These are phyloP conservation scores for Choloepus didactylus DNA, from an alignment of 2,797 vertebrate species.

Conservation along the genomic window DNA sequence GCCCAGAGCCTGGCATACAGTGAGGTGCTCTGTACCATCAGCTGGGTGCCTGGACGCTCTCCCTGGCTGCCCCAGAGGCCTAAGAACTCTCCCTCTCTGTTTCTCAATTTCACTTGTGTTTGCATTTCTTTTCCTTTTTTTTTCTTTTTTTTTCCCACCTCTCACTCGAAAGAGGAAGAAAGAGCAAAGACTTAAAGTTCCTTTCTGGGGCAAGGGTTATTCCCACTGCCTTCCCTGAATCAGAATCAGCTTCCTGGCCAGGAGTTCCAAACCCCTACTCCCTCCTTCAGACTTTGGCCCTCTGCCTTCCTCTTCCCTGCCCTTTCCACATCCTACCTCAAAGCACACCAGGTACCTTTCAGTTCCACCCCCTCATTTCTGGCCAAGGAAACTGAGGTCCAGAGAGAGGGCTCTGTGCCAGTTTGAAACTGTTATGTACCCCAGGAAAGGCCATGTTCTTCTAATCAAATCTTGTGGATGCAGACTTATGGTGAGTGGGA, in stretches of 20 bases:
- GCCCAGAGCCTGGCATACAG: background rate
- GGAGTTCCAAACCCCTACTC: background rate
- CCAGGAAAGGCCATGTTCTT: too few species aligned
- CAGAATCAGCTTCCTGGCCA: conserved; percentile 22
- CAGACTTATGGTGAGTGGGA: too few species aligned
- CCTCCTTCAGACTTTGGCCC: background rate
- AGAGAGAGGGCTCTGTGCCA: too few species aligned
- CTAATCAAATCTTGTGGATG: too few species aligned
- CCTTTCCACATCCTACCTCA: background rate
- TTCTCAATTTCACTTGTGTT: conserved; percentile 61
- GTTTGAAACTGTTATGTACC: too few species aligned
- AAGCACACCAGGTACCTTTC: background rate
- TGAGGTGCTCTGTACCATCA: background rate
- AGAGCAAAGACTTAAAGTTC: conserved; percentile 14
- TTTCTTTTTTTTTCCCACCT: background rate
- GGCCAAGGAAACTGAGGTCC: background rate
- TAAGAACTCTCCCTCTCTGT: background rate
- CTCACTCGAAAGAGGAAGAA: conserved; percentile 54
- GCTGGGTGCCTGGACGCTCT: too few species aligned
- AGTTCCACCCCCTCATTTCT: background rate
- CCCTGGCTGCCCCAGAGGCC: background rate
- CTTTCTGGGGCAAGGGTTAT: conserved; percentile 7
- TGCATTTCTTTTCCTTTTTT: conserved; percentile 1
- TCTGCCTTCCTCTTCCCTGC: background rate
- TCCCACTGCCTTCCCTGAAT: background rate